A percentile compares a stretch with the other conserved stretches of the same genome.
These are phyloP conservation scores for Tetragonula clypearis DNA, from an alignment of 1,140 invertebrate genomes.

Conservation along the genomic window DNA sequence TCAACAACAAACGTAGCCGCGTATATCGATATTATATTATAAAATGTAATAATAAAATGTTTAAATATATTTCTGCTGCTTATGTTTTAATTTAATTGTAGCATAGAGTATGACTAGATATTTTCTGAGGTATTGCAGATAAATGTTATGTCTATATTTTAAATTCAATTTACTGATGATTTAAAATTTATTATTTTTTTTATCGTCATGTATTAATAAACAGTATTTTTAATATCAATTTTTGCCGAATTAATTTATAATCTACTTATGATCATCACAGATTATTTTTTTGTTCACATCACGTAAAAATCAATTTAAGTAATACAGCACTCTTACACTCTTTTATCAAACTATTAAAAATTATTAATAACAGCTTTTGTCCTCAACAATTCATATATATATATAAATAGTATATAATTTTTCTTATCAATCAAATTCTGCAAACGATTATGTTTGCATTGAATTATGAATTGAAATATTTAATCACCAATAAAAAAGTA, in stretches of 20 bases:
- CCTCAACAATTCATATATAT: neutral
- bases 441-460: neutral
- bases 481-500: slow-evolving; percentile 29
- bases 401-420: neutral
- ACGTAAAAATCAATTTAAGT: slow-evolving; percentile 24
- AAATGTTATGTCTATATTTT: slow-evolving; percentile 3
- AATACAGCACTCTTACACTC: slow-evolving; percentile 3
- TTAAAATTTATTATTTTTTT: neutral
- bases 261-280: slow-evolving; percentile 32
- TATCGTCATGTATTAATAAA: neutral
- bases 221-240: neutral
- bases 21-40: neutral
- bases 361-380: slow-evolving; percentile 1
- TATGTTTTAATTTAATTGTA: slow-evolving; percentile 8
- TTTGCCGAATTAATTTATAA: neutral
- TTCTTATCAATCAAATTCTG: neutral
- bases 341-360: slow-evolving; percentile 43
- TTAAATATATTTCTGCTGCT: neutral
- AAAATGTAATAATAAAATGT: neutral
- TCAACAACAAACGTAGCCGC: neutral
- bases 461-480: slow-evolving; percentile 23
- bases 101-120: slow-evolving; percentile 48
- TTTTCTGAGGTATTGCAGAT: slow-evolving; percentile 35
- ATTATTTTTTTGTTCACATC: neutral
- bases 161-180: slow-evolving; percentile 4